Evolutionary conservation across 2,113 vertebrate species (phyloP), one percentile per base, ranked within the genome.

Genomic region (Chloroceryle aenea): DNA sequence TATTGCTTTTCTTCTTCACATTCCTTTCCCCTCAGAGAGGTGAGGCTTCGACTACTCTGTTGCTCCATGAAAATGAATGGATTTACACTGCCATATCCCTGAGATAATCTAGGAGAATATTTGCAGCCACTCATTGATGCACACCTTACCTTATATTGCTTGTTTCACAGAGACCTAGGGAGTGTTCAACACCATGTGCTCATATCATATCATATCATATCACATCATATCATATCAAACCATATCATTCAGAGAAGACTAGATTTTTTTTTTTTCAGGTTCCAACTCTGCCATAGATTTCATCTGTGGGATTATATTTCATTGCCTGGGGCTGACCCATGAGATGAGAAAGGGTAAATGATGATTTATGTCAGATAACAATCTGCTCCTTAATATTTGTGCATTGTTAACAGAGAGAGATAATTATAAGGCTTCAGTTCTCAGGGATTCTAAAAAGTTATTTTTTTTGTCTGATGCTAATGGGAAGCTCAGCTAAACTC

Each of bases 361-460:
- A 74, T 88, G 55, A 81, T 94, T 95, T 88, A 94, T 84, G 83
- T 26, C 79, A 92, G 94, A 92, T 93, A 92, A 63, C 9, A 77
- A 92, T 90, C 86, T 90, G 20, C 42, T 86, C 72, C 45, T 16
- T 63, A 64, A 50, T 95, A 80, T 77, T 95, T 92, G 73, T 84
- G 4, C 11, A 10, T 76, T 85, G 75, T 86, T 92, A 94, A 93
- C 63, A 86, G 64, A 83, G 85, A 55, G 75, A 88, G 94, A 77
- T 90, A 94, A 92, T 95, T 92, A 62, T 0, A 92, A 68, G 18
- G 10, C 42, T 80, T 94, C 4, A 6, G 40, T 93, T 96, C 63
- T 86, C 59, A 45, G 50, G 52, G 95, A 77, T 86, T 23, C 38
- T 74, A 71, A 76, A 66, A 85, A 20, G 21, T 53, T 53, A 23